phyloP scores from a whole-genome alignment of 2,888 invertebrate genomes.

The Aspidiotus rigidus region DNA sequence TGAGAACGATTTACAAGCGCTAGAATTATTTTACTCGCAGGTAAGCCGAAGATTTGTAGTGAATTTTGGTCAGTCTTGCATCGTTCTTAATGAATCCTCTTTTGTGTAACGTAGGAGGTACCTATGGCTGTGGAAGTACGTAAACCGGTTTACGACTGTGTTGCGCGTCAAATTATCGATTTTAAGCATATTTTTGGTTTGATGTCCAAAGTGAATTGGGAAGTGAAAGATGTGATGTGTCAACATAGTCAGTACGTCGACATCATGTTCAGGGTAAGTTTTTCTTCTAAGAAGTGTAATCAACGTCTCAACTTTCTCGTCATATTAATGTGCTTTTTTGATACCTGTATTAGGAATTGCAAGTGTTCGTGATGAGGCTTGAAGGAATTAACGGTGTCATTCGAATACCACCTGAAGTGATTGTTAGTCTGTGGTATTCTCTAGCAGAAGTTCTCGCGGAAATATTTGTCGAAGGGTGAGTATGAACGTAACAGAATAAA shows the following conservation, averaged over 20 bases:
- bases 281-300: too few species aligned
- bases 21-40: slow-evolving; percentile 59
- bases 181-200: slow-evolving; percentile 62
- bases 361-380: slow-evolving; percentile 67
- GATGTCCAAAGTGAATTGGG: slow-evolving; percentile 93
- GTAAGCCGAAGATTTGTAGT: slow-evolving; percentile 36
- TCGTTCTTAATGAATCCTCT: not conserved
- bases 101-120: slow-evolving; percentile 52
- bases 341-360: slow-evolving; percentile 51
- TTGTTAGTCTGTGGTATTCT: slow-evolving; percentile 73
- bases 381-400: slow-evolving; percentile 62
- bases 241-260: slow-evolving; percentile 88
- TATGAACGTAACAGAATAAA: slow-evolving; percentile 18
- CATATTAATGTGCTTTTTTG: not conserved
- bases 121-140: slow-evolving; percentile 64
- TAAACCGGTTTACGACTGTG: slow-evolving; percentile 77
- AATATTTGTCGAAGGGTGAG: slow-evolving; percentile 83
- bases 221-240: slow-evolving; percentile 87
- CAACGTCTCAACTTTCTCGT: not conserved
- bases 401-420: slow-evolving; percentile 59
- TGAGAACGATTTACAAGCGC: slow-evolving; percentile 55
- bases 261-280: slow-evolving; percentile 34
- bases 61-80: not conserved
- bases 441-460: slow-evolving; percentile 76
- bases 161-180: slow-evolving; percentile 70